Evolutionary conservation across 53 echinoderm and acorn worm species (phyloP).

Genomic region (Stichopus horrens): DNA sequence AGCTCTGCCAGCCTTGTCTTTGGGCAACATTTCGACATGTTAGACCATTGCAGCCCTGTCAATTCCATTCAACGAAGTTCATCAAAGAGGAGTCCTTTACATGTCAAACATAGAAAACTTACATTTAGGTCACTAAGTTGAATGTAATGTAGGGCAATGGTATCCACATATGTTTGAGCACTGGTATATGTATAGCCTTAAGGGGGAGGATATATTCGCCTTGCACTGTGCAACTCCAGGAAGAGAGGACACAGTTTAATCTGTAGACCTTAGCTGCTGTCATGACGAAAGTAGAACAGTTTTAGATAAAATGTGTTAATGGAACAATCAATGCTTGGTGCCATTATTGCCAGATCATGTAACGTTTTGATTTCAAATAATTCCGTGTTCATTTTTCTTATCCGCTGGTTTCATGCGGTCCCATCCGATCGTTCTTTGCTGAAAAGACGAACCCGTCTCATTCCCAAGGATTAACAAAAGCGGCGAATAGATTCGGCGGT

Average conservation of each 20-base stretch:
- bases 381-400: slow-evolving; percentile 30
- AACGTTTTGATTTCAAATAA: slow-evolving; percentile 46
- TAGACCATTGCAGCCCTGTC: too few species aligned
- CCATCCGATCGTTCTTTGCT: not conserved
- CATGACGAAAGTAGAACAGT: slow-evolving; percentile 35
- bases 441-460: slow-evolving; percentile 9
- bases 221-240: slow-evolving; percentile 27
- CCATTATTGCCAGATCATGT: slow-evolving; percentile 42
- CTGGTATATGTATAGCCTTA: not conserved
- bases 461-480: slow-evolving; percentile 20
- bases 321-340: slow-evolving; percentile 26
- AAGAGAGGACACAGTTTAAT: not conserved
- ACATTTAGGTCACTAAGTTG: slow-evolving; percentile 10
- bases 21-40: too few species aligned
- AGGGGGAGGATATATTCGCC: slow-evolving; percentile 15
- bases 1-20: too few species aligned
- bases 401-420: slow-evolving; percentile 2
- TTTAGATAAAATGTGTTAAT: slow-evolving; percentile 38
- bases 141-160: not conserved
- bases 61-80: too few species aligned
- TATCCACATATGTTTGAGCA: not conserved
- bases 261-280: not conserved
- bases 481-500: slow-evolving; percentile 27
- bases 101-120: not conserved
- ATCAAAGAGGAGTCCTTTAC: too few species aligned